Base-by-base conservation (phyloP, 2,113 vertebrate species). In the Pelecanus crispus region DNA sequence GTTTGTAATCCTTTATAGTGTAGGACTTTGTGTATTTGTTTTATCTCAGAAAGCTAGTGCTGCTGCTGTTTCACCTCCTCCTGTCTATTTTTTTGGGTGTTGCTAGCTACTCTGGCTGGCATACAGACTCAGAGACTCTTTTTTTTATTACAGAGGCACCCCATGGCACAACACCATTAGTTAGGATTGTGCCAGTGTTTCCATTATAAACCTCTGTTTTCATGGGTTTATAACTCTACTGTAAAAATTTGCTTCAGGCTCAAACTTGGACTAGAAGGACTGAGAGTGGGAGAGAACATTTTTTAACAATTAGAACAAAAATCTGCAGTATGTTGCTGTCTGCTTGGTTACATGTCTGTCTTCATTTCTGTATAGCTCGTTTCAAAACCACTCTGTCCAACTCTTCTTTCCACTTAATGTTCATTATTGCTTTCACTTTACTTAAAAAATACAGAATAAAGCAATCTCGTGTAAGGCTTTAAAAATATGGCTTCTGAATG, bases 171-270 rank as follows among this genome's bases (percentile, higher is more conserved):
- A 81, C 56, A 96, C 45, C 53, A 73, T 95, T 88, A 94, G 86
- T 86, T 92, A 95, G 81, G 47, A 52, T 66, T 94, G 81, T 98
- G 95, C 96, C 88, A 97, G 81, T 96, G 94, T 97, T 97, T 98
- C 96, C 94, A 93, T 97, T 96, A 96, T 91, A 97, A 98, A 97
- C 82, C 78, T 97, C 95, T 94, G 92, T 94, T 97, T 98, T 96
- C 89, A 62, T 73, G 89, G 73, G 65, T 97, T 98, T 98, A 97
- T 97, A 98, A 97, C 96, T 94, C 71, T 91, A 92, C 88, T 97
- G 91, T 96, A 97, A 97, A 97, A 97, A 94, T 96, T 95, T 95
- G 96, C 95, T 96, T 66, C 74, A 25, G 97, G 97, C 93, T 97
- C 82, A 90, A 93, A 94, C 77, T 97, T 95, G 83, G 75, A 94